Percentiles rank a stretch among this genome's conserved stretches.
Conservation (phyloP, 2,113 vertebrate species). For the Eclectus roratus region DNA sequence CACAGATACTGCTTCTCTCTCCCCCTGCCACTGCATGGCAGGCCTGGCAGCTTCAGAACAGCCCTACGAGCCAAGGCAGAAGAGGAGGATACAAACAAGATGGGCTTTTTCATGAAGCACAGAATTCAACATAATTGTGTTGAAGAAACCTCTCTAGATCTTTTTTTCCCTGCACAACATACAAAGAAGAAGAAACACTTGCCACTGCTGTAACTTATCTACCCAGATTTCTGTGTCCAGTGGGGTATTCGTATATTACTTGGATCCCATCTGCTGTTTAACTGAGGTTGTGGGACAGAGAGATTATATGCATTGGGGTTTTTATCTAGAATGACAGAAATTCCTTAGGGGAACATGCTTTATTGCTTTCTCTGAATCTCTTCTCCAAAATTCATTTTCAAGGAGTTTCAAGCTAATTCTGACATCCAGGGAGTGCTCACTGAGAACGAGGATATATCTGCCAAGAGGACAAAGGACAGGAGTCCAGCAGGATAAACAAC, state of each 20-base stretch:
- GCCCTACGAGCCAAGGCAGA: neutral
- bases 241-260: neutral
- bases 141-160: neutral
- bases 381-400: neutral
- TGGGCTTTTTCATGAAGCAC: neutral
- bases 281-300: neutral
- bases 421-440: neutral
- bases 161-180: neutral
- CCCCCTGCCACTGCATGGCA: neutral
- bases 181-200: neutral
- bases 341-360: neutral
- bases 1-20: neutral
- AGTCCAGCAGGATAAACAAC: neutral
- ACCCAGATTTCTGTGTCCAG: neutral
- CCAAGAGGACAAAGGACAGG: neutral
- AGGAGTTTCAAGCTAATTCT: neutral
- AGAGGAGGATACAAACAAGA: fast-evolving
- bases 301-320: neutral
- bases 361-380: neutral
- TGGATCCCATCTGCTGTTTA: neutral
- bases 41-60: neutral
- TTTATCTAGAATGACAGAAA: neutral
- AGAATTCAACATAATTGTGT: neutral
- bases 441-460: neutral
- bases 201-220: neutral